Conservation (phyloP, 2,797 vertebrate genomes). For the Gallinago nigripennis region DNA sequence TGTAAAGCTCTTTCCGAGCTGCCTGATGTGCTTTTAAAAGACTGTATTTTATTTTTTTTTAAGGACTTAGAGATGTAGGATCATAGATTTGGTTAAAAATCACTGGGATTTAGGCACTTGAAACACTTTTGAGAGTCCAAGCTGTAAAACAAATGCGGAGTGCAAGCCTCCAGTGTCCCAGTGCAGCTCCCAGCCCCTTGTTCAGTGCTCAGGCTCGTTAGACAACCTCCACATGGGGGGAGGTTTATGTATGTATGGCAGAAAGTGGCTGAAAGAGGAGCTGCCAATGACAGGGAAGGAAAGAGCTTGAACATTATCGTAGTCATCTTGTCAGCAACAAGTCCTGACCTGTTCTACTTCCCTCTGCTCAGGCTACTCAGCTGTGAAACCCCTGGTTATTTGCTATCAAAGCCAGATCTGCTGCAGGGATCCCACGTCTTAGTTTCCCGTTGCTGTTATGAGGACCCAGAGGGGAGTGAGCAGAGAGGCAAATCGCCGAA, state of each 20-base stretch:
- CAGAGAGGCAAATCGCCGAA: accelerated
- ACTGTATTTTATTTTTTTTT: neutral
- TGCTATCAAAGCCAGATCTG: neutral
- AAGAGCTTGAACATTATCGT: neutral
- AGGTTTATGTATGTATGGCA: neutral
- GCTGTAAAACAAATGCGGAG: neutral
- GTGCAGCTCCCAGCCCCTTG: neutral
- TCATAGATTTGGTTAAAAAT: neutral
- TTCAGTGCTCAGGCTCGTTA: neutral
- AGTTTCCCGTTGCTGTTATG: neutral
- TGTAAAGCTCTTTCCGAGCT: neutral
- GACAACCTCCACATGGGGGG: neutral
- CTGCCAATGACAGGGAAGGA: neutral
- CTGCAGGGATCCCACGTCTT: accelerated
- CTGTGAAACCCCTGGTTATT: neutral
- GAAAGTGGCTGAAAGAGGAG: neutral
- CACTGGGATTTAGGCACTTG: neutral
- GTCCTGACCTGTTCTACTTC: neutral
- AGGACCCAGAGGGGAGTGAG: neutral
- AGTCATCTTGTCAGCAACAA: neutral
- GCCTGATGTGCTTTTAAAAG: neutral
- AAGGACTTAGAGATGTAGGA: neutral
- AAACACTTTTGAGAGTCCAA: neutral
- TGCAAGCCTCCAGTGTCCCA: neutral
- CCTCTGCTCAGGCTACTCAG: neutral